Evolutionary conservation across 1,140 invertebrate species (phyloP), one percentile per base, ranked within the genome.

Genomic region (Drosophila ambigua): DNA sequence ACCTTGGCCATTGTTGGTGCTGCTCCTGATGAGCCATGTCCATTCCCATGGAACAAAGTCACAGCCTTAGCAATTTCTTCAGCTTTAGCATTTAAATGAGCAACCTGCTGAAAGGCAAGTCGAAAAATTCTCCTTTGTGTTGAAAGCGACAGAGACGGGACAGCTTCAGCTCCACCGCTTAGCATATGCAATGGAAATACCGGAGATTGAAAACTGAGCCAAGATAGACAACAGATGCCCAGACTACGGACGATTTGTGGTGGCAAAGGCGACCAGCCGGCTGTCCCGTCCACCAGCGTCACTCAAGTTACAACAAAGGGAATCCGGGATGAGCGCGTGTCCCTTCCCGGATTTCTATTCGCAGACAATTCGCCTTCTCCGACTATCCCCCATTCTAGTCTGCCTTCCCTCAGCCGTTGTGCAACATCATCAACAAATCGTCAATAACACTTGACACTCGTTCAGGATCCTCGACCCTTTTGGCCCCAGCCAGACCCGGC

Each of bases 401-500:
- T 24, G 13, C 8, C 24, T 44, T 31, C 13, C 26, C 26, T 45
- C 74, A 51, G 65, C 67, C 76, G 68, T 87, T 87, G 65, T 81
- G 77, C 64, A 69, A 82, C 71, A 82, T 82, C 83, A 87, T 87
- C 82, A 87, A 88, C 83, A 88, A 87, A 88, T 87, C 83, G 83
- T 87, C 83, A 83, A 87, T 87, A 88, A 83, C 83, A 87, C 79
- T 87, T 88, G 82, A 88, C 82, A 87, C 83, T 72, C 69, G 65
- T 59, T 77, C 63, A 54, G 64, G 82, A 55, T 59, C 11, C 49
- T 72, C 64, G 64, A 68, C 78, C 65, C 52, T 72, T 76, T 67
- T 62, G 64, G 50, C 39, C 61, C 57, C 51, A 49, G 49, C 53
- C 58, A 60, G 49, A 23, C 61, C 57, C 51, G 52, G 49, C 57